Evolutionary conservation across 2,113 vertebrate genomes (phyloP).

Genomic region (Nansenia antarctica): DNA sequence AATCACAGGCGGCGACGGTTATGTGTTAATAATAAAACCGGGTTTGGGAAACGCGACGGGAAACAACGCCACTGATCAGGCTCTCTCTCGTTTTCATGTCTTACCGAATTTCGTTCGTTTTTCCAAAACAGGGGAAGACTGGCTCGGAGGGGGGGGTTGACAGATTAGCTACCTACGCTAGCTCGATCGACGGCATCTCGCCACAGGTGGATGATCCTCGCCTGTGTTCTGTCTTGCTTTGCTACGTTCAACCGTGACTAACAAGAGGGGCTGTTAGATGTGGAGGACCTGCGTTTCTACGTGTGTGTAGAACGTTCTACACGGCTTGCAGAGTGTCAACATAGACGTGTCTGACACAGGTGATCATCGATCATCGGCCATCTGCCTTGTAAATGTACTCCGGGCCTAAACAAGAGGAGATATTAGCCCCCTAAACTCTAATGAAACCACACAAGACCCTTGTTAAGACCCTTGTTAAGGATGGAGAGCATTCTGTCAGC

Average conservation of each 20-base stretch:
- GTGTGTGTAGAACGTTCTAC: not conserved
- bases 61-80: not conserved
- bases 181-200: not conserved
- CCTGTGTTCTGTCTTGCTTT: not conserved
- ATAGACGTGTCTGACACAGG: not conserved
- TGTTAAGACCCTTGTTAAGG: conserved; percentile 16
- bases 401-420: conserved; percentile 28
- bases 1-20: conserved; percentile 13
- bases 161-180: not conserved
- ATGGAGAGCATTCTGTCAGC: conserved; percentile 32
- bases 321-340: not conserved
- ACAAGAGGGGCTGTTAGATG: not conserved
- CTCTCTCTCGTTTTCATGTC: not conserved
- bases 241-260: not conserved
- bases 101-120: not conserved
- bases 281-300: not conserved
- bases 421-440: conserved; percentile 33
- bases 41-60: not conserved
- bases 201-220: not conserved
- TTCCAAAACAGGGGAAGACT: not conserved
- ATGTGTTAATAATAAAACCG: conserved; percentile 22
- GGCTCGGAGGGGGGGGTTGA: not conserved
- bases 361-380: conserved; percentile 35
- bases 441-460: conserved; percentile 27
- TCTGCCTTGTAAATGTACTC: conserved; percentile 41